Evolutionary conservation across 2,113 vertebrate genomes (phyloP), one percentile per base, ranked within the genome.

Genomic region (Nycticryphes semicollaris): DNA sequence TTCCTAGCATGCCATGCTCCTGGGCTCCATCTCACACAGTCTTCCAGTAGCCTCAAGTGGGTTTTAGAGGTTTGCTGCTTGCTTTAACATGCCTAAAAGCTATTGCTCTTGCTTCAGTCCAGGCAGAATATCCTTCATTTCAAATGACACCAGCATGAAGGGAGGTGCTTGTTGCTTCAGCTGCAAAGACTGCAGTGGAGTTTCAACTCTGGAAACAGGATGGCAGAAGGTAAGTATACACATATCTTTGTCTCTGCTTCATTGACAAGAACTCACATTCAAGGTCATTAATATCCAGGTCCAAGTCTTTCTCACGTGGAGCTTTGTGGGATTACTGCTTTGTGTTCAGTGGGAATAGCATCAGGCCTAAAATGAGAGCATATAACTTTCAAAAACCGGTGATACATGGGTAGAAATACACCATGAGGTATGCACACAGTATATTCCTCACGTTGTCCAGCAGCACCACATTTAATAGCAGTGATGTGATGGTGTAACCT

Each of bases 351-450:
- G n/a, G 62, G 17, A 81, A 47, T 17, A 64, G 23, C n/a, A 59
- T n/a, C 25, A 75, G 33, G 22, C 56, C 76, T 68, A 39, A 75
- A 79, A 68, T 9, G 7, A 20, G 14, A 60, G 41, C 70, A 62
- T 39, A 47, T 63, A 59, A 19, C 16, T 24, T 74, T 35, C 28
- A 63, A 59, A 86, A 81, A 30, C 30, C n/a, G 45, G 39, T 63
- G 31, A 30, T 60, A 60, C 15, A 3, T 48, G n/a, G 48, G 31
- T 50, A 76, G 48, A 68, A 87, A 41, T 39, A 51, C 43, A 21
- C 31, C 37, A 31, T 28, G 15, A 6, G 39, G 6, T 23, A 16
- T 12, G 39, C 1, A 1, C 0, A 5, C 20, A 64, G 28, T 47
- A 14, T 87, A 84, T 74, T 47, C 25, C 51, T 77, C 79, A 37